phyloP scores from a whole-genome alignment of 1,140 invertebrate species.

The Habropoda laboriosa region DNA sequence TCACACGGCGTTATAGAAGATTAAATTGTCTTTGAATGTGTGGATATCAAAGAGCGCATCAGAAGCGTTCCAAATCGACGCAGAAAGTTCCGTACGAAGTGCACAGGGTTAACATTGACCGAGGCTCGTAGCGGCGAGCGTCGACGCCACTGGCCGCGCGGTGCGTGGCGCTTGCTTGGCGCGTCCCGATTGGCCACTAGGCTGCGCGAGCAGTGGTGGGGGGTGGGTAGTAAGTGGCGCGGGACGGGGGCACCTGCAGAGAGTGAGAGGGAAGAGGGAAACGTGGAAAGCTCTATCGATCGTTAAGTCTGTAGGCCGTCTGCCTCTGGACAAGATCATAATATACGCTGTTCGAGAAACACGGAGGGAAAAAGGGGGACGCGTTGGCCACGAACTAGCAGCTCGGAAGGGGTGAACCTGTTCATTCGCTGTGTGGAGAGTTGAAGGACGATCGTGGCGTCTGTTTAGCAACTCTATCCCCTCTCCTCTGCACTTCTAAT shows the following conservation, averaged over 20 bases:
- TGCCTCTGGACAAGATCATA: conserved; percentile 51
- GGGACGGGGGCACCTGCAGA: background rate
- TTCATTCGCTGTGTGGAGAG: conserved; percentile 16
- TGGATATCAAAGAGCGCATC: too few species aligned
- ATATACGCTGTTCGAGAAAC: conserved; percentile 24
- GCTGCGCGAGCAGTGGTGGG: conserved; percentile 3
- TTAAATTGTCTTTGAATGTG: too few species aligned
- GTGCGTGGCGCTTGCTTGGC: conserved; percentile 23
- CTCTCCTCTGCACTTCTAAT: background rate
- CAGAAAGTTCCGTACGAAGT: too few species aligned
- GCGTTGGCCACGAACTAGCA: background rate
- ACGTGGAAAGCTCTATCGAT: conserved; percentile 66
- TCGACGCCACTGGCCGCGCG: conserved; percentile 18
- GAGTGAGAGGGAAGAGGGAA: conserved; percentile 9
- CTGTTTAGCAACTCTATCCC: conserved; percentile 8
- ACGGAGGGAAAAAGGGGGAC: background rate
- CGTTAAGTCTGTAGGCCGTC: conserved; percentile 65
- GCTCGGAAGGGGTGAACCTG: conserved; percentile 25
- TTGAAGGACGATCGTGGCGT: conserved; percentile 45
- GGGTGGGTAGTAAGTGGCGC: background rate
- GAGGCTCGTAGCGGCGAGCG: conserved; percentile 7
- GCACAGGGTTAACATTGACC: background rate
- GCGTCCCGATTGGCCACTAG: conserved; percentile 32
- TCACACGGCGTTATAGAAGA: too few species aligned
- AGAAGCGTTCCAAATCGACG: too few species aligned